phyloP scores from a whole-genome alignment of 1,140 invertebrate species.

The Leguminivora glycinivorella region DNA sequence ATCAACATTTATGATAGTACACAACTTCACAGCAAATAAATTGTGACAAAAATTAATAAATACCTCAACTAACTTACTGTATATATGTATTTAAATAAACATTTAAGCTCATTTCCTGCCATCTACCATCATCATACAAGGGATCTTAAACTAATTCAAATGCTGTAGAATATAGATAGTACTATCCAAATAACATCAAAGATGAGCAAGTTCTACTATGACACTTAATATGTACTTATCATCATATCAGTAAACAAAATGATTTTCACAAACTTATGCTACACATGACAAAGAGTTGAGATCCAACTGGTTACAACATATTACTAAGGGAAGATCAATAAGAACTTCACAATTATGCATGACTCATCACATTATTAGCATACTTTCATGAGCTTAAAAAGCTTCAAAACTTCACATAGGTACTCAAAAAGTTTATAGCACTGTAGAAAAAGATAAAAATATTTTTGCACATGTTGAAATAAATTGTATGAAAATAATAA shows the following conservation, averaged over 20 bases:
- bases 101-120: conserved; percentile 1
- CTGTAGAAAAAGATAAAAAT: not conserved
- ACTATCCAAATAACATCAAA: conserved; percentile 18
- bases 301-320: conserved; percentile 16
- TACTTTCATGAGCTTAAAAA: not conserved
- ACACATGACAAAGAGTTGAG: conserved; percentile 21
- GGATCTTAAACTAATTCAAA: conserved; percentile 11
- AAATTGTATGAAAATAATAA: not conserved
- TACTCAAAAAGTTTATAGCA: not conserved
- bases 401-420: not conserved
- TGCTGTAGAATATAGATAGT: not conserved
- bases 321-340: conserved; percentile 22
- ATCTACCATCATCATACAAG: not conserved
- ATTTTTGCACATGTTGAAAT: not conserved
- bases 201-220: conserved; percentile 20
- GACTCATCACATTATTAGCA: conserved; percentile 1
- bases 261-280: not conserved
- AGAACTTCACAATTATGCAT: conserved; percentile 19
- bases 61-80: conserved; percentile 2
- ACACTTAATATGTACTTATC: conserved; percentile 20
- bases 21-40: not conserved
- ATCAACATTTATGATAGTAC: not conserved
- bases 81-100: conserved; percentile 11
- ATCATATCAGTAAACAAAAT: conserved; percentile 22
- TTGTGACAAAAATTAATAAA: conserved; percentile 20